Base-by-base conservation (phyloP, 2,797 vertebrate species). In the Arvicola amphibius region DNA sequence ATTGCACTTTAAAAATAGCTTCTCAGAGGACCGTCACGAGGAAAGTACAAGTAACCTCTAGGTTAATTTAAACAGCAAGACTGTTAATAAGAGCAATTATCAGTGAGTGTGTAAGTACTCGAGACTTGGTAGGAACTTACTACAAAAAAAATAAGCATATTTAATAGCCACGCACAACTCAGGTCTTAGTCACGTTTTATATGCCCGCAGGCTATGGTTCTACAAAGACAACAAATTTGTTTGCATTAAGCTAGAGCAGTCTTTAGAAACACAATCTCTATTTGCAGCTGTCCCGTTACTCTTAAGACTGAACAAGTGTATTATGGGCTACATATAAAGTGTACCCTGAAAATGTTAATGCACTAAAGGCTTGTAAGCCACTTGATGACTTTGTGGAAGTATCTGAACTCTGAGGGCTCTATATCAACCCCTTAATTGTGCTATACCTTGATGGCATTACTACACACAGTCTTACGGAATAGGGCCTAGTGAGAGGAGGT, bases 11-110 rank as follows among this genome's bases (percentile, higher is more conserved):
- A 29, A 34, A 90, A 92, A 63, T 40, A 34, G 16, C 88, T 92
- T 95, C 53, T 93, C 56, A 89, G 76, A 92, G 63, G 25, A 83
- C 51, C 92, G 67, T 19, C 65, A 91, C 12, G 40, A 97, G 65
- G 56, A 95, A 92, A 91, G 53, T 89, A 59, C 94, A 91, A 91
- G 65, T 88, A 87, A 92, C 77, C 29, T 90, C 95, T 63, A 93
- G 63, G 61, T 86, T 96, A 93, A 95, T 96, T 93, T 94, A 95
- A 90, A 96, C 90, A 94, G 77, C 92, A 90, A 40, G 94, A 59
- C 0, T 69, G 63, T 48, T 67, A n/a, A 48, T 84, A 96, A 92
- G 0, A 95, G 56, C 76, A 73, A 65, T 87, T 71, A 63, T 25
- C 32, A 81, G 32, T 17, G 25, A 79, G 34, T 84, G 73, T 32